Conservation (phyloP, 2,888 invertebrate genomes). For the Himalopsyche anomala region DNA sequence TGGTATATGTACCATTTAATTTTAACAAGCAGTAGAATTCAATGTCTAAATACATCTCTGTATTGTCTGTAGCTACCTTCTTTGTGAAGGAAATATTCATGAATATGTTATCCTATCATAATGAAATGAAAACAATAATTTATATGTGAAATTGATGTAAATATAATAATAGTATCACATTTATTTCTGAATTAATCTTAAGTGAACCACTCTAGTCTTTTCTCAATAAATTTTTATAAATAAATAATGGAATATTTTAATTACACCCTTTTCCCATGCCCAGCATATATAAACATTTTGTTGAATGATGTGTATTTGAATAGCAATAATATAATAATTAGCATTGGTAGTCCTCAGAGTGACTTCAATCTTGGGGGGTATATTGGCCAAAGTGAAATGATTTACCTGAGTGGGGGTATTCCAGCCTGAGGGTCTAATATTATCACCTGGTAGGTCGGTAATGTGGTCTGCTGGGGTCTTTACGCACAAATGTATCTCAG, state of each 20-base stretch:
- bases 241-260: neutral
- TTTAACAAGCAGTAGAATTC: neutral
- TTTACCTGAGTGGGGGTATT: too few relatives aligned
- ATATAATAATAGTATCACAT: slow-evolving; percentile 37
- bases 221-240: slow-evolving; percentile 37
- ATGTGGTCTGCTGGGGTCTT: too few relatives aligned
- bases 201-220: slow-evolving; percentile 26
- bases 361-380: too few relatives aligned
- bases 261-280: neutral
- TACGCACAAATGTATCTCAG: too few relatives aligned
- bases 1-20: neutral
- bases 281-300: too few relatives aligned
- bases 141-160: slow-evolving; percentile 11
- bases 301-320: too few relatives aligned
- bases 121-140: neutral
- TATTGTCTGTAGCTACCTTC: slow-evolving; percentile 18
- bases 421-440: too few relatives aligned
- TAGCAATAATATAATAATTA: too few relatives aligned
- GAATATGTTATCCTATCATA: neutral
- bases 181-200: neutral
- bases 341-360: too few relatives aligned
- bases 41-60: neutral
- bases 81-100: neutral
- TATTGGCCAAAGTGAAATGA: too few relatives aligned
- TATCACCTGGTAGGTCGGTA: too few relatives aligned